Evolutionary conservation across 2,113 vertebrate genomes (phyloP), one percentile per base, ranked within the genome.

Genomic region (Epinephelus cyanopodus): DNA sequence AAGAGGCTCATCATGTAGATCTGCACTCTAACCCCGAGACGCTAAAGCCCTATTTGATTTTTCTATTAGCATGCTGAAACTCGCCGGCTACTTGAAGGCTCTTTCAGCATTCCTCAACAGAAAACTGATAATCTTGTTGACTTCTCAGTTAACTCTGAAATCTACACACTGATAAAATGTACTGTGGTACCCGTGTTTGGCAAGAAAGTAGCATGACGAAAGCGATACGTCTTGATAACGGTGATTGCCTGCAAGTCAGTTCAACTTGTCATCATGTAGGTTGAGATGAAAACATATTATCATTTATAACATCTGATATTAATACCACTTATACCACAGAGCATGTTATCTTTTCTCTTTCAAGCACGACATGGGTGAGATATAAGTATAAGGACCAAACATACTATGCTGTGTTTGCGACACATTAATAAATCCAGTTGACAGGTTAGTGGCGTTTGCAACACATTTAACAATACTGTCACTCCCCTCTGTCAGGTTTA

Each of bases 61-160:
- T 37, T 57, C 17, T 23, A 52, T 62, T 25, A 42, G 17, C 2
- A 8, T n/a, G 7, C 33, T 53, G 52, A 56, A 62, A 68, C 42
- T 47, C 5, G 15, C 3, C 2, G 14, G 19, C 48, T 37, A 6
- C 62, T 56, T 45, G 12, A 71, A 53, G 75, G 58, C 53, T 61
- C n/a, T 54, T 64, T 75, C 54, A 42, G 47, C 21, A 27, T 56
- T 70, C 5, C 53, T 67, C 27, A 71, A 25, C 54, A 68, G 72
- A 50, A 48, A 64, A 33, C 39, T 70, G 72, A 84, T 65, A 74
- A 67, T 45, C 50, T 23, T 79, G 57, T 68, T 39, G n/a, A 73
- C 7, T 9, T 19, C 17, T 29, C 29, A 37, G n/a, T 29, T 13
- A 54, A 4, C 19, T 67, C 62, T 23, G 27, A 13, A 29, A 45